These are phyloP conservation scores for Cyphomyrmex costatus DNA, from an alignment of 1,140 invertebrate genomes.

Conservation along the genomic window DNA sequence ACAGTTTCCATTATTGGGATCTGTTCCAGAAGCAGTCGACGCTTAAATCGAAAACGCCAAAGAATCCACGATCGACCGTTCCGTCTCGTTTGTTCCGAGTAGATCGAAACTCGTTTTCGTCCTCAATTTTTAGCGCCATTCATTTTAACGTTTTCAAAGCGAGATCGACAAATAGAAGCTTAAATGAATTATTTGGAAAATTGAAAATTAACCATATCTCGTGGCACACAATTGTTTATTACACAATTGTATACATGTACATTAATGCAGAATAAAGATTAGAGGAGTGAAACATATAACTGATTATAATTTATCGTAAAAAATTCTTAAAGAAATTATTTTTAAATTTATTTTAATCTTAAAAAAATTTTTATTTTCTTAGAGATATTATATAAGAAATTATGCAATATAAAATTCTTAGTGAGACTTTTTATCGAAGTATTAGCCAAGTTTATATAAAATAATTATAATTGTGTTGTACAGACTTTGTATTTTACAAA, in stretches of 20 bases:
- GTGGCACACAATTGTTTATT: neutral
- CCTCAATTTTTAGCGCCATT: neutral
- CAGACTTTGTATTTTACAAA: neutral
- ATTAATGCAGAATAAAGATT: neutral
- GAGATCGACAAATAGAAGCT: neutral
- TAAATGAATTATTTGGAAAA: neutral
- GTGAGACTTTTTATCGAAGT: neutral
- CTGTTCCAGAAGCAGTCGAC: conserved; percentile 32
- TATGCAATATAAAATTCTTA: neutral
- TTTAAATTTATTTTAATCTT: conserved; percentile 8
- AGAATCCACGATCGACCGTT: conserved; percentile 31
- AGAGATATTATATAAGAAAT: neutral
- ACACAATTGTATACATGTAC: neutral
- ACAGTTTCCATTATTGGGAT: conserved; percentile 65
- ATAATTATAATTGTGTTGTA: too few relatives aligned
- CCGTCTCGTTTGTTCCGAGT: neutral
- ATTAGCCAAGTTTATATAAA: neutral
- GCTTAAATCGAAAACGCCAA: conserved; percentile 15
- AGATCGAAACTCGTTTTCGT: conserved; percentile 1
- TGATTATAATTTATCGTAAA: neutral
- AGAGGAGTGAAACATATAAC: neutral
- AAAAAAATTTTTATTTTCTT: too few relatives aligned
- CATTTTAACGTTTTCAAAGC: neutral
- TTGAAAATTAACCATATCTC: neutral
- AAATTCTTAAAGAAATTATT: neutral